phyloP scores from a whole-genome alignment of 1,140 invertebrate species.

The Drosophila leontia region DNA sequence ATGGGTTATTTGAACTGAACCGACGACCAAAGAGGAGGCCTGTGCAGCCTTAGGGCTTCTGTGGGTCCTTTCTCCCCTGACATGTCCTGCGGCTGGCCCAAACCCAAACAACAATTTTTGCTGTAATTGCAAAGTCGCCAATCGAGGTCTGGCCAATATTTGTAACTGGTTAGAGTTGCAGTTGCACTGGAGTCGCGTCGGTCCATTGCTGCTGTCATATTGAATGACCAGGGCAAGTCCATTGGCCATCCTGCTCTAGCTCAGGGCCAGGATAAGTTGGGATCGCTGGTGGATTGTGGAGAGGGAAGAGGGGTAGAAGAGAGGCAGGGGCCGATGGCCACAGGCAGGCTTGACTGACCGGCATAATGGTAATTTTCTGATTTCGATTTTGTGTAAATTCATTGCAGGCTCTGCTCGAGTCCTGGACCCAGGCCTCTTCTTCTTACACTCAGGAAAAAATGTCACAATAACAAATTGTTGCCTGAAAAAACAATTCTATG shows the following conservation, averaged over 20 bases:
- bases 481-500: neutral
- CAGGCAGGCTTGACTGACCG: conserved; percentile 56
- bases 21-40: conserved; percentile 26
- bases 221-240: conserved; percentile 51
- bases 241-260: conserved; percentile 33
- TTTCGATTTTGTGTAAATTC: conserved; percentile 83
- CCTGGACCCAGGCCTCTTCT: conserved; percentile 24
- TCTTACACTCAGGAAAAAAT: conserved; percentile 6
- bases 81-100: conserved; percentile 67
- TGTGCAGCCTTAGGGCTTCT: conserved; percentile 13
- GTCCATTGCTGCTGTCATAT: conserved; percentile 68
- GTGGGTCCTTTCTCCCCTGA: conserved; percentile 24
- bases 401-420: conserved; percentile 61
- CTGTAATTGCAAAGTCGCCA: conserved; percentile 81
- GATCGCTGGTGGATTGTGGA: conserved; percentile 1
- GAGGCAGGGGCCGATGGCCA: conserved; percentile 7
- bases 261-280: conserved; percentile 16
- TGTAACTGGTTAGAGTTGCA: conserved; percentile 82
- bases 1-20: conserved; percentile 79
- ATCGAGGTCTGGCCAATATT: conserved; percentile 72
- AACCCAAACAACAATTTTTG: conserved; percentile 78
- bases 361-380: conserved; percentile 83
- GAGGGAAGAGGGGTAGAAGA: neutral
- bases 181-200: conserved; percentile 52
- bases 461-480: neutral